Evolutionary conservation across 64 coral and sea anemone genomes (phyloP), one percentile per base, ranked within the genome.

Genomic region (Orbicella faveolata): DNA sequence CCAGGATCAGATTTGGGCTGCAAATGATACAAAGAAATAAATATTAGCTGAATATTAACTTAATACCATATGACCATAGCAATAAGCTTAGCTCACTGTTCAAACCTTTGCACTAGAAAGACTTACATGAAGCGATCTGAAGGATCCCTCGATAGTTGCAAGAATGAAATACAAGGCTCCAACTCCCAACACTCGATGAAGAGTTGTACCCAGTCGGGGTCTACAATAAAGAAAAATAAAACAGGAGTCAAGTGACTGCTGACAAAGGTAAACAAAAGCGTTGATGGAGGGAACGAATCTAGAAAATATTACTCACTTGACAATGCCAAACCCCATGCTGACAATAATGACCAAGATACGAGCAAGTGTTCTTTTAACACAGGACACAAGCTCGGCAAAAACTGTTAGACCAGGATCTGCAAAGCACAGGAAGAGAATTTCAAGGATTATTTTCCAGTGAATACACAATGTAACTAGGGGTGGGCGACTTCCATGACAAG

Each of bases 251-350:
- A 10, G 54, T 57, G 9, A 57, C 54, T 57, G 54, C 2, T 4
- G 4, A 41, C 2, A 41, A 4, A 41, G 39, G 39, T 41, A 7
- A n/a, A 25, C 9, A 33, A 17, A 25, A 54, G 78, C 13, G 4
- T 3, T n/a, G 66, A 23, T 23, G 23, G 2, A 26, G 65, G 23
- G 1, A 23, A 23, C 39, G n/a, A 39, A 36, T 17, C 9, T 19
- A 86, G 1, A 30, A 12, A 73, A 13, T 20, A 85, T 14, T 39
- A 93, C 96, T 91, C 88, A 99, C 96, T 99, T 99, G 82, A 95
- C 96, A 91, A 99, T 99, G 19, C 94, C 96, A 89, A 99, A 99
- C 52, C 96, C 96, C 96, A 99, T 99, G 61, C 96, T 99, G 64
- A 99, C 96, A 36, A 99, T 95, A 51, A 99, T 95, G n/a, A 99